phyloP scores from a whole-genome alignment of 2,888 invertebrate species.

The Tortricodes alternella region DNA sequence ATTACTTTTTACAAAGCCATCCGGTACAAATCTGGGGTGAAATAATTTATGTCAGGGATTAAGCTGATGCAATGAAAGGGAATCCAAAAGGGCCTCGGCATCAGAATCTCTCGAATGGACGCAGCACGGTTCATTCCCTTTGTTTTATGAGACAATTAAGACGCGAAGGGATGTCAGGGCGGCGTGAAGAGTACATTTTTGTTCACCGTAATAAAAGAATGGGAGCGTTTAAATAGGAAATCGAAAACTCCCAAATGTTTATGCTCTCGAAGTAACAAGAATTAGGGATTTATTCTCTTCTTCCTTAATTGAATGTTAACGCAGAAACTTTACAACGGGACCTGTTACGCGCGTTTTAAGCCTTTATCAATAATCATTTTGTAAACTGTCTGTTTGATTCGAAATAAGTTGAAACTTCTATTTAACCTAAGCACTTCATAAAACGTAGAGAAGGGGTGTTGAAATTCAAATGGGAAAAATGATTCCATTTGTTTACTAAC shows the following conservation, averaged over 20 bases:
- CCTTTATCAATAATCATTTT: no score
- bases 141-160: constrained; percentile 73
- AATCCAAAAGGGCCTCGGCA: constrained; percentile 46
- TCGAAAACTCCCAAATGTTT: constrained; percentile 63
- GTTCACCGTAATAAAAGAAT: constrained; percentile 58
- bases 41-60: constrained; percentile 54
- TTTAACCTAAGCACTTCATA: no score
- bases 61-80: constrained; percentile 48
- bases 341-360: not conserved
- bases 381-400: no score
- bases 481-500: no score
- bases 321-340: constrained; percentile 12
- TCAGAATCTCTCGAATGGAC: constrained; percentile 43
- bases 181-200: constrained; percentile 60
- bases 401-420: no score
- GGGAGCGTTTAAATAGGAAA: constrained; percentile 62
- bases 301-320: constrained; percentile 28
- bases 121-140: constrained; percentile 62
- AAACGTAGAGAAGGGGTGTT: no score
- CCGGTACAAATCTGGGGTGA: constrained; percentile 39
- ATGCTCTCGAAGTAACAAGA: constrained; percentile 47
- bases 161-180: constrained; percentile 53
- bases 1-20: constrained; percentile 42
- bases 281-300: constrained; percentile 34
- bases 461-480: no score